Evolutionary conservation across 2,113 vertebrate genomes (phyloP).

Genomic region (Suricata suricatta): DNA sequence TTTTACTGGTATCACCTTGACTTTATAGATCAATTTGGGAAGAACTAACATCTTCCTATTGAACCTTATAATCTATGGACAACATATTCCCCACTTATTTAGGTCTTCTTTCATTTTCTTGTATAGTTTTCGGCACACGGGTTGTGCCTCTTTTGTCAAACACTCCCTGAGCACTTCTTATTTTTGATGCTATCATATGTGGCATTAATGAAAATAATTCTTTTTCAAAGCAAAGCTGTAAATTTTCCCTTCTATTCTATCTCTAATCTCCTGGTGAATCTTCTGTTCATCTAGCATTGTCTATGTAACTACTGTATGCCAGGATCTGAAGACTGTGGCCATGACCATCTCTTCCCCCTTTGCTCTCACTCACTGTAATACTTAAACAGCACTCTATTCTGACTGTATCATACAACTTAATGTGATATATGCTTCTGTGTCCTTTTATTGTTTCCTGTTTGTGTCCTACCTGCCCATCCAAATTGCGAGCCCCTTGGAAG

Average conservation of each 20-base stretch:
- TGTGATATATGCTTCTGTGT: not conserved
- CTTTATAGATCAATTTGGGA: not conserved
- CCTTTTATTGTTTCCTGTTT: not conserved
- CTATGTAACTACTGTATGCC: not conserved
- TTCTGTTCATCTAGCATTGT: not conserved
- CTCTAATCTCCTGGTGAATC: not conserved
- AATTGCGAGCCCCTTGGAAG: not conserved
- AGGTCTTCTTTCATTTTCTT: not conserved
- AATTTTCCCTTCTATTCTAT: not conserved
- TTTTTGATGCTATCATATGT: constrained; percentile 6
- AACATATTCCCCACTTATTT: not conserved
- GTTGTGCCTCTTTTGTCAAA: not conserved
- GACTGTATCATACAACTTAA: not conserved
- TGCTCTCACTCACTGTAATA: not conserved
- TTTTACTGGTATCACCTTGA: not conserved
- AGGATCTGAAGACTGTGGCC: not conserved
- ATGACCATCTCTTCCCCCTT: not conserved
- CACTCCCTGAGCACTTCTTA: not conserved
- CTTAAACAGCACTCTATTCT: not conserved
- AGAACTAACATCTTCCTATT: constrained; percentile 1
- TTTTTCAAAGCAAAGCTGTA: not conserved
- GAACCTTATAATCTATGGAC: not conserved
- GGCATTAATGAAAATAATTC: not conserved
- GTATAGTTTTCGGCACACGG: not conserved
- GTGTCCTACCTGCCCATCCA: not conserved